These are phyloP conservation scores for Poeciliopsis presidionis DNA, from an alignment of 2,797 vertebrate species.

Conservation along the genomic window DNA sequence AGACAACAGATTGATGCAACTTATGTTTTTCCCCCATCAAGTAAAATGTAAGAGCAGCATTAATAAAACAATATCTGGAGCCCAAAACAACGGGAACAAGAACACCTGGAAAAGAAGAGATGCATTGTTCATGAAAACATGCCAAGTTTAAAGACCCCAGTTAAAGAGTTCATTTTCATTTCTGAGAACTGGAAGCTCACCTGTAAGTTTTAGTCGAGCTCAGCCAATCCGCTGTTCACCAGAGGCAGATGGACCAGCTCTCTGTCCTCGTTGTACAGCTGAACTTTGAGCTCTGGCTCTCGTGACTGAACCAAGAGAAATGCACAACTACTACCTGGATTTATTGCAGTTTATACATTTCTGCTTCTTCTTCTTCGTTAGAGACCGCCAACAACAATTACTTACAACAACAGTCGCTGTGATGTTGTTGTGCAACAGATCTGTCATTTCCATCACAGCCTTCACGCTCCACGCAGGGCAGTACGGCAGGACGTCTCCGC, in stretches of 20 bases:
- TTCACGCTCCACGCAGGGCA: slow-evolving; percentile 87
- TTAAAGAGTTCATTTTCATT: neutral
- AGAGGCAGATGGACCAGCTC: slow-evolving; percentile 83
- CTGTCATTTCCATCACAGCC: slow-evolving; percentile 84
- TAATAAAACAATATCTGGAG: slow-evolving; percentile 9
- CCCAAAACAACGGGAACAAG: neutral
- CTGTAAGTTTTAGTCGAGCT: slow-evolving; percentile 69
- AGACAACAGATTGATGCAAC: slow-evolving; percentile 1
- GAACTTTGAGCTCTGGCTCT: slow-evolving; percentile 81
- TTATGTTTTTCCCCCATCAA: neutral
- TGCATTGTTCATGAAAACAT: neutral
- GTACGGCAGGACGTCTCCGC: slow-evolving; percentile 83
- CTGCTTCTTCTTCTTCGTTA: neutral
- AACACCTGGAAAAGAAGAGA: slow-evolving; percentile 24
- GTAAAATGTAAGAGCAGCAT: slow-evolving; percentile 16
- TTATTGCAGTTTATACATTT: neutral
- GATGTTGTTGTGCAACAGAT: slow-evolving; percentile 82
- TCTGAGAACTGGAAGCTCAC: neutral
- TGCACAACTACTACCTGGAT: no score
- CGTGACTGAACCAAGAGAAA: slow-evolving; percentile 45
- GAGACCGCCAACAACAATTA: neutral
- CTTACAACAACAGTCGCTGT: slow-evolving; percentile 83
- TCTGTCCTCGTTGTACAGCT: slow-evolving; percentile 81
- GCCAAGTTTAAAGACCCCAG: neutral
- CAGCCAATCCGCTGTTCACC: slow-evolving; percentile 86